Conservation (phyloP, 2,888 invertebrate genomes). For the Teinopalpus imperialis region DNA sequence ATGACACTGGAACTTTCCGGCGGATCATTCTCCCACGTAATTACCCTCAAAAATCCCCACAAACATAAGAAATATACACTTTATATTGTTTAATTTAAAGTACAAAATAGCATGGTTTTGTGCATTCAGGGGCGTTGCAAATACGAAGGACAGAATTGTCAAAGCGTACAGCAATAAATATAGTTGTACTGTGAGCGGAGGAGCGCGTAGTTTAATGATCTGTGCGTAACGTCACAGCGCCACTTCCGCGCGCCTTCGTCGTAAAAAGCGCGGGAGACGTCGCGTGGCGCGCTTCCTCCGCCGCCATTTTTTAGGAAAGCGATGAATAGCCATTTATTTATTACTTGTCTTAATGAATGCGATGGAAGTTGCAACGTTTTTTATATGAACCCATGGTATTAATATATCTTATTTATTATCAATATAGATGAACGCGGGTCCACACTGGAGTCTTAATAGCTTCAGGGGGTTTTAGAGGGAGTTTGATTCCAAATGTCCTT, state of each 20-base stretch:
- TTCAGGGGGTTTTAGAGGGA: no score
- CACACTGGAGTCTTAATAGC: no score
- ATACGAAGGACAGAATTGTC: slow-evolving; percentile 56
- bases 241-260: slow-evolving; percentile 73
- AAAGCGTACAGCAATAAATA: slow-evolving; percentile 72
- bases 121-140: slow-evolving; percentile 35
- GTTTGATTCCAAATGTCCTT: no score
- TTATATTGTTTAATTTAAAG: slow-evolving; percentile 7
- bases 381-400: no score
- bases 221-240: slow-evolving; percentile 71
- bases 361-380: no score
- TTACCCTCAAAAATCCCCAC: slow-evolving; percentile 44
- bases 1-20: slow-evolving; percentile 61
- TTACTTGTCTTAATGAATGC: slow-evolving; percentile 13
- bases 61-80: slow-evolving; percentile 27
- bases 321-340: slow-evolving; percentile 17
- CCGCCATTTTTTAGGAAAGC: slow-evolving; percentile 22
- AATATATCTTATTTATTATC: no score
- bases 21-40: slow-evolving; percentile 49
- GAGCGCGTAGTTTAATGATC: slow-evolving; percentile 70
- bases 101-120: slow-evolving; percentile 10
- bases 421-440: no score
- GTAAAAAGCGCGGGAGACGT: slow-evolving; percentile 53
- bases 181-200: slow-evolving; percentile 56
- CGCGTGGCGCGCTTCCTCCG: slow-evolving; percentile 31